Conservation (phyloP, 2,113 vertebrate species). For the Oreochromis aureus region DNA sequence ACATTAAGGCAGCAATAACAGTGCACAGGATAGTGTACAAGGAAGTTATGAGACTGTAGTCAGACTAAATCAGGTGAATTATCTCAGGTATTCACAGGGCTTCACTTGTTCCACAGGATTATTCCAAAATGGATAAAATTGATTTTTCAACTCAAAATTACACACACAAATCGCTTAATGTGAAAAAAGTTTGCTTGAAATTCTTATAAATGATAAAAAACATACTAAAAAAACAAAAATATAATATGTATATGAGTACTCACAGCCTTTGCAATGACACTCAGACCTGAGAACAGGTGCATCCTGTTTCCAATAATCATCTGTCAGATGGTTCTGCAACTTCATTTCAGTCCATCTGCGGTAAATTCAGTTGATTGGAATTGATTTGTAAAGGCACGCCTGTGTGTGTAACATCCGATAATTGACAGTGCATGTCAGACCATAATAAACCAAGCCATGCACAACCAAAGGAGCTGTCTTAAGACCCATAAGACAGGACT, state of each 20-base stretch:
- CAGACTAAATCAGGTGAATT: background rate
- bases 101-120: background rate
- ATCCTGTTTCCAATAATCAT: no score
- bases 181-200: background rate
- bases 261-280: background rate
- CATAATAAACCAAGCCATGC: background rate
- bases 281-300: no score
- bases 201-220: background rate
- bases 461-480: rapidly evolving
- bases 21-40: background rate
- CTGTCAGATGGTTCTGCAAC: background rate
- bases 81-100: background rate
- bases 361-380: background rate
- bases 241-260: background rate
- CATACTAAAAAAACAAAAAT: background rate
- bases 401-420: background rate
- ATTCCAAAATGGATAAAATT: rapidly evolving
- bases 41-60: background rate
- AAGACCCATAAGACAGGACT: background rate
- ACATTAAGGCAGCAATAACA: background rate
- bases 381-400: background rate
- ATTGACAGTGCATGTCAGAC: background rate
- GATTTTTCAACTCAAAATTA: background rate
- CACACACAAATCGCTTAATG: background rate
- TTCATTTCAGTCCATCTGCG: background rate